Conservation (phyloP, 1,140 invertebrate genomes). For the Arctopsyche grandis region DNA sequence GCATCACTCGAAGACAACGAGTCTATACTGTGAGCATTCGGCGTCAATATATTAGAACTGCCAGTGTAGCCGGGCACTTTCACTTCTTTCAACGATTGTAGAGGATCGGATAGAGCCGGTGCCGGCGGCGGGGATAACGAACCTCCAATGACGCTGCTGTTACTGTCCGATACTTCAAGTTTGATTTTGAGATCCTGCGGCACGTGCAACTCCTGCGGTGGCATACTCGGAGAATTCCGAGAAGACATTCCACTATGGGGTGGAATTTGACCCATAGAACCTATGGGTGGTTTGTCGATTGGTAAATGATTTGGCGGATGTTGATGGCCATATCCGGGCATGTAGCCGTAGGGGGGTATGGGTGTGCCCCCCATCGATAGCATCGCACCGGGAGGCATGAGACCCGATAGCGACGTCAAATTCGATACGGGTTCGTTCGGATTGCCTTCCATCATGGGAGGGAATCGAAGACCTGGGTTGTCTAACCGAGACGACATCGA, state of each 20-base stretch:
- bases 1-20: conserved; percentile 60
- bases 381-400: conserved; percentile 67
- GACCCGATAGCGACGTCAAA: conserved; percentile 62
- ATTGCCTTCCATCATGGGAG: conserved; percentile 63
- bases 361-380: conserved; percentile 67
- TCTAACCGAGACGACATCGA: conserved; percentile 58
- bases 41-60: conserved; percentile 44
- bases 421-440: conserved; percentile 58
- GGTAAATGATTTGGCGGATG: conserved; percentile 55
- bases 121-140: conserved; percentile 63
- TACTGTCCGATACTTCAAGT: conserved; percentile 73
- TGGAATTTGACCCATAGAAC: conserved; percentile 63
- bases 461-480: conserved; percentile 59
- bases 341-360: conserved; percentile 67
- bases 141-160: conserved; percentile 43
- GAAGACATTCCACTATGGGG: conserved; percentile 56
- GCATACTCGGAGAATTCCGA: conserved; percentile 55
- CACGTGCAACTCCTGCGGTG: conserved; percentile 66
- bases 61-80: conserved; percentile 80
- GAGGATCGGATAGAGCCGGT: conserved; percentile 72
- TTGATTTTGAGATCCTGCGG: conserved; percentile 85
- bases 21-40: conserved; percentile 40
- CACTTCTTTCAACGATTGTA: conserved; percentile 82
- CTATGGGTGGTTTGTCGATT: conserved; percentile 60
- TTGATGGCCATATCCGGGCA: conserved; percentile 64